A percentile compares a stretch with the other conserved stretches of the same genome.
These are phyloP conservation scores for Trachymyrmex septentrionalis DNA, from an alignment of 1,140 invertebrate genomes.

Conservation along the genomic window DNA sequence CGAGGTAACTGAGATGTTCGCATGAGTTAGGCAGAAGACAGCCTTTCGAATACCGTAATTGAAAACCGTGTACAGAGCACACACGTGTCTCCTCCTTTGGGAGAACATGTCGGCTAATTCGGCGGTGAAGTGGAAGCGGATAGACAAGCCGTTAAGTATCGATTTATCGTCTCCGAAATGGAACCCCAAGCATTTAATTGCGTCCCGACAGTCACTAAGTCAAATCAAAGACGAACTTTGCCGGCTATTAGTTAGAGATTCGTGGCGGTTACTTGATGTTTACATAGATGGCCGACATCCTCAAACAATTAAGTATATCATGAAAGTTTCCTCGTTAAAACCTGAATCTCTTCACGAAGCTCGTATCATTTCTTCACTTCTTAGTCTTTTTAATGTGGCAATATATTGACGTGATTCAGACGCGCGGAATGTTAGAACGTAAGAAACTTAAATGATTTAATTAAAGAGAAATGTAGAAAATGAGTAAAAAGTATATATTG, in stretches of 20 bases:
- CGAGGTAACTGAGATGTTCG: background rate
- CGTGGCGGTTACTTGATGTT: slow-evolving; percentile 49
- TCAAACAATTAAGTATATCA: background rate
- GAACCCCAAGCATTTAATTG: slow-evolving; percentile 55
- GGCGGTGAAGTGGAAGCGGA: slow-evolving; percentile 50
- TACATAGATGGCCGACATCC: slow-evolving; percentile 12
- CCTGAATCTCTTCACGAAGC: background rate
- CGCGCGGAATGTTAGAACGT: background rate
- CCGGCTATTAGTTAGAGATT: slow-evolving; percentile 29
- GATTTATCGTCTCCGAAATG: slow-evolving; percentile 56
- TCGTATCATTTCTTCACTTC: background rate
- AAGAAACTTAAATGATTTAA: background rate
- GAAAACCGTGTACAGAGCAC: slow-evolving; percentile 33
- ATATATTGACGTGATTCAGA: background rate
- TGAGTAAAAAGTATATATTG: background rate
- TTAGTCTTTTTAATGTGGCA: background rate
- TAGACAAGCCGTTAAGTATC: slow-evolving; percentile 60
- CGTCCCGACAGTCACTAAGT: slow-evolving; percentile 48
- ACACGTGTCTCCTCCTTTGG: slow-evolving; percentile 25
- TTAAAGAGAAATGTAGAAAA: background rate
- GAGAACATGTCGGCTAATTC: slow-evolving; percentile 42
- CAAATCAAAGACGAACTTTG: slow-evolving; percentile 61
- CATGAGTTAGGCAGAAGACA: slow-evolving; percentile 36
- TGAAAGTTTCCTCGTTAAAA: slow-evolving; percentile 5
- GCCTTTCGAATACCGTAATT: slow-evolving; percentile 27